Percentiles rank a stretch among this genome's conserved stretches.
phyloP scores from a whole-genome alignment of 2,888 invertebrate species.

The Catocala sponsa region DNA sequence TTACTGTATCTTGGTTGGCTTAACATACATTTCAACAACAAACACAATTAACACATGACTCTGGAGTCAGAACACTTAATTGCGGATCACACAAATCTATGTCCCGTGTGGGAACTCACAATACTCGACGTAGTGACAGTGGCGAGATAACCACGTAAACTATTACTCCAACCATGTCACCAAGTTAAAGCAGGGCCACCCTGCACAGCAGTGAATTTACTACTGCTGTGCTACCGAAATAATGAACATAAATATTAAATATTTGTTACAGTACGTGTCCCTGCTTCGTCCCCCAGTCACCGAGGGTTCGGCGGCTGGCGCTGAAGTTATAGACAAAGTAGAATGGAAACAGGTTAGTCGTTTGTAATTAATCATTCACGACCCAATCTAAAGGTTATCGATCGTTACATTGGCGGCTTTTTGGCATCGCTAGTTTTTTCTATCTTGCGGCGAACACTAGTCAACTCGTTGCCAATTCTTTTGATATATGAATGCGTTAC shows the following conservation, averaged over 20 bases:
- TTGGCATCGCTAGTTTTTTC: constrained; percentile 51
- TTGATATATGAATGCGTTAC: constrained; percentile 33
- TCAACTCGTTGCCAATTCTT: constrained; percentile 48
- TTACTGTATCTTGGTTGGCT: too few species aligned
- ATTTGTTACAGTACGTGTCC: constrained; percentile 93
- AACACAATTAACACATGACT: too few species aligned
- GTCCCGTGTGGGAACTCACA: too few species aligned
- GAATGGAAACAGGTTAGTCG: constrained; percentile 96
- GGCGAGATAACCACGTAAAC: too few species aligned
- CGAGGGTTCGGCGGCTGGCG: constrained; percentile 89
- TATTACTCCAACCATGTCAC: too few species aligned
- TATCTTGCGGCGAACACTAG: constrained; percentile 26
- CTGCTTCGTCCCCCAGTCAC: constrained; percentile 94
- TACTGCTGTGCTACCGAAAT: too few species aligned
- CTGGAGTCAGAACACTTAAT: too few species aligned
- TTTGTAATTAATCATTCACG: constrained; percentile 60
- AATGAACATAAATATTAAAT: background rate
- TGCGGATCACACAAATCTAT: too few species aligned
- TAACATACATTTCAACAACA: too few species aligned
- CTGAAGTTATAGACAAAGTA: constrained; percentile 92
- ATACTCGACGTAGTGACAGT: too few species aligned
- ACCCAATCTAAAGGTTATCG: constrained; percentile 56
- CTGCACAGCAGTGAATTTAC: too few species aligned
- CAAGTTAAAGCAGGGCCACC: too few species aligned
- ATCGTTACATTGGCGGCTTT: constrained; percentile 53